Evolutionary conservation across 2,797 vertebrate species (phyloP).

Genomic region (Gymnoscopelus microlampas): DNA sequence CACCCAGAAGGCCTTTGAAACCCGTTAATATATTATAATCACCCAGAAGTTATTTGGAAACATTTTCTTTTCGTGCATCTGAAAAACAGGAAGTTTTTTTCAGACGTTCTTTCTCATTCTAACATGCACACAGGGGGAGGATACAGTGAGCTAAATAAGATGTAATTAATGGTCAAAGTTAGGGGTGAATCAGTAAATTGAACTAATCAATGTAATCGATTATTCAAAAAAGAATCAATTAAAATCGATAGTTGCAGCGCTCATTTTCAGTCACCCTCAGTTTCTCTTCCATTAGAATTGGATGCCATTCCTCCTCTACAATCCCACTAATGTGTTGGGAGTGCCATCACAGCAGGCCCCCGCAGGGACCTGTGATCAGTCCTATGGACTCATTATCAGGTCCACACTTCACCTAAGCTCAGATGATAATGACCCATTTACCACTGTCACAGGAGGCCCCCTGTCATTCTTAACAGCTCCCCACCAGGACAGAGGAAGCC

Average conservation of each 20-base stretch:
- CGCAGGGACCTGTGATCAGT: constrained; percentile 53
- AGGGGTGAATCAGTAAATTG: no score
- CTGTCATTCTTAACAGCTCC: constrained; percentile 72
- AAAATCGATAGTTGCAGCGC: no score
- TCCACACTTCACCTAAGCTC: constrained; percentile 74
- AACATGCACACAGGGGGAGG: not conserved
- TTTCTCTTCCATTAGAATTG: not conserved
- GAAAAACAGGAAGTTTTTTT: not conserved
- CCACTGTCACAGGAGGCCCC: constrained; percentile 64
- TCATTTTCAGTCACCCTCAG: not conserved
- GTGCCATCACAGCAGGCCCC: constrained; percentile 39
- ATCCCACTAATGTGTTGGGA: constrained; percentile 12
- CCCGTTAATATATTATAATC: constrained; percentile 15
- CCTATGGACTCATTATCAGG: constrained; percentile 68
- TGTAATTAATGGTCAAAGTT: not conserved
- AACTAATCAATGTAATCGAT: no score
- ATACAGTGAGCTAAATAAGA: not conserved
- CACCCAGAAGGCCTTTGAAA: constrained; percentile 30
- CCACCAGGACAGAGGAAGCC: constrained; percentile 77
- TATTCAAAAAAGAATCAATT: not conserved
- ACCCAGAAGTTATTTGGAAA: not conserved
- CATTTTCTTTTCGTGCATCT: constrained; percentile 2
- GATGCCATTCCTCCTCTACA: not conserved
- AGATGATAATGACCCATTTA: constrained; percentile 83
- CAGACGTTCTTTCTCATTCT: not conserved